Evolutionary conservation across 2,888 invertebrate genomes (phyloP).

Genomic region (Ligdia adustata): DNA sequence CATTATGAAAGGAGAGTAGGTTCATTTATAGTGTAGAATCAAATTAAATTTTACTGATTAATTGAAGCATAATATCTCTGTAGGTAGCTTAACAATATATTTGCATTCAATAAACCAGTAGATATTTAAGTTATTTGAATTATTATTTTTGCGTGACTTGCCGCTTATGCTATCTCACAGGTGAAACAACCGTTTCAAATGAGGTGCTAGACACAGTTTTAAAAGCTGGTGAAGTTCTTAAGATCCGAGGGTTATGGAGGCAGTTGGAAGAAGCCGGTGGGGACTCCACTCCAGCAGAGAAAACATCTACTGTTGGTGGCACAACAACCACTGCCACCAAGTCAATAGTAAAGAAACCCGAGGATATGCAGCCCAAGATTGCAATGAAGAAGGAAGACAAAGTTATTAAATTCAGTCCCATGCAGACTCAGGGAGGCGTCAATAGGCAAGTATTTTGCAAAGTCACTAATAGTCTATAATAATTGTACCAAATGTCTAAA

Average conservation of each 20-base stretch:
- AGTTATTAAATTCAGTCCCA: constrained; percentile 68
- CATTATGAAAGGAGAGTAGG: too few relatives aligned
- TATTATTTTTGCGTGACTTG: too few relatives aligned
- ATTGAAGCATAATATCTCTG: too few relatives aligned
- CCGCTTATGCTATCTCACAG: too few relatives aligned
- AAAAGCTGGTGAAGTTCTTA: constrained; percentile 91
- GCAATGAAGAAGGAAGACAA: constrained; percentile 80
- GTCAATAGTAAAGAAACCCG: constrained; percentile 56
- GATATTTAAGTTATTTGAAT: too few relatives aligned
- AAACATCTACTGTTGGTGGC: constrained; percentile 49
- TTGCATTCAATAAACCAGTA: too few relatives aligned
- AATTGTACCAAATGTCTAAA: too few relatives aligned
- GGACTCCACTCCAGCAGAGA: constrained; percentile 59
- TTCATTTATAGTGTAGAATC: too few relatives aligned
- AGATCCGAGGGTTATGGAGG: constrained; percentile 92
- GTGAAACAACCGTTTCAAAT: constrained; percentile 93
- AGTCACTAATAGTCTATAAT: too few relatives aligned
- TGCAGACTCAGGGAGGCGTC: constrained; percentile 58
- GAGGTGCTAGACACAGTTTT: constrained; percentile 92
- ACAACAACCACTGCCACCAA: constrained; percentile 54
- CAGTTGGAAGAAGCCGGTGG: constrained; percentile 81
- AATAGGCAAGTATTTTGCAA: too few relatives aligned
- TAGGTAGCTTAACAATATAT: too few relatives aligned
- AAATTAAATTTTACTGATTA: too few relatives aligned
- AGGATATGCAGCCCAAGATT: constrained; percentile 63